These are phyloP conservation scores for Sceliomorpha sp. DNA, from an alignment of 2,888 invertebrate genomes.

Conservation along the genomic window DNA sequence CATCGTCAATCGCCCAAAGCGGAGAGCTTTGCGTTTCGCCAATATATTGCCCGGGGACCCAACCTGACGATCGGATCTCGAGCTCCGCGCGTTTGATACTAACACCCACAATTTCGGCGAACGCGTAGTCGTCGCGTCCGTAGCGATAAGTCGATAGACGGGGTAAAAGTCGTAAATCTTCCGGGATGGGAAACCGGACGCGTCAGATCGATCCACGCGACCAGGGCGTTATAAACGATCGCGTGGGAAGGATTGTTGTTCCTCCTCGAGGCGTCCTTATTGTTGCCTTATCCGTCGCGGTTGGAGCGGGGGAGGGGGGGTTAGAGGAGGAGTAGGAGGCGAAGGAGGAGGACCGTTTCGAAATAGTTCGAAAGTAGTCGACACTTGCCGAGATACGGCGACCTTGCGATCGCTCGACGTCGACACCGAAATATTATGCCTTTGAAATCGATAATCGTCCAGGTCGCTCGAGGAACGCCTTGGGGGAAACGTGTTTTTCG, in stretches of 20 bases:
- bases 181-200: too few species aligned
- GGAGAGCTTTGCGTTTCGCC: conserved; percentile 10
- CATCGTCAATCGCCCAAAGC: conserved; percentile 30
- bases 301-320: too few species aligned
- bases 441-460: conserved; percentile 55
- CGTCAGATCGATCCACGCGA: too few species aligned
- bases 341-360: too few species aligned
- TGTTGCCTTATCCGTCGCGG: too few species aligned
- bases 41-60: conserved; percentile 25
- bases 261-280: too few species aligned
- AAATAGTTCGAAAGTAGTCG: too few species aligned
- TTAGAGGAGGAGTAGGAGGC: too few species aligned
- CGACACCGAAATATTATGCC: conserved; percentile 50
- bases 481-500: conserved; percentile 8
- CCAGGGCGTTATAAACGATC: too few species aligned
- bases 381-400: background rate
- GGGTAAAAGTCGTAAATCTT: background rate
- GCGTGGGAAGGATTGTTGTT: too few species aligned
- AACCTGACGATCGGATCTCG: conserved; percentile 33
- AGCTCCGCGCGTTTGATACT: background rate
- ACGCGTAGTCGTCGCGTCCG: background rate
- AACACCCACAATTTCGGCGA: background rate
- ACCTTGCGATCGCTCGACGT: conserved; percentile 24
- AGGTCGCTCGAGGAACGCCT: conserved; percentile 12
- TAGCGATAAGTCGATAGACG: background rate